Percentiles rank a stretch among this genome's conserved stretches.
Evolutionary conservation across 2,797 vertebrate genomes (phyloP).

Genomic region (Dryobates pubescens): DNA sequence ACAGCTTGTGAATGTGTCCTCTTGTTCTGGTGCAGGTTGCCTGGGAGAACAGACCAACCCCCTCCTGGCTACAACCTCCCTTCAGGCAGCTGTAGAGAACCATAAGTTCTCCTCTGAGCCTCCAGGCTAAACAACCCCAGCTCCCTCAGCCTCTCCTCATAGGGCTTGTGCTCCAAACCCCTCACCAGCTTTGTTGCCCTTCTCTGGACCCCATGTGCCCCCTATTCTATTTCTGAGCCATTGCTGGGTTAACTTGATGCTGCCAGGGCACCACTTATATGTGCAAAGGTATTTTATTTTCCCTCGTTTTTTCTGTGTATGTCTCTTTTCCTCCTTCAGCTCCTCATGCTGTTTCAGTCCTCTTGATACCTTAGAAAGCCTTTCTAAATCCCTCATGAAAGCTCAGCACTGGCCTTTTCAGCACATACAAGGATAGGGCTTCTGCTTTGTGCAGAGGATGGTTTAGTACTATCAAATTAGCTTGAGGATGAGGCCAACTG

Average conservation of each 20-base stretch:
- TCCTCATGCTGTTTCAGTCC: background rate
- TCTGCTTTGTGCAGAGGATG: background rate
- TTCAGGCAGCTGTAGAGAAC: no score
- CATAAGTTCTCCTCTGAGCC: no score
- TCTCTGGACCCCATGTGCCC: fast-evolving
- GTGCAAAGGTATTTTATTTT: fast-evolving
- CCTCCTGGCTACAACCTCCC: no score
- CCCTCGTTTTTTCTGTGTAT: background rate
- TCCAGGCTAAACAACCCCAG: no score
- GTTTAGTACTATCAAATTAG: background rate
- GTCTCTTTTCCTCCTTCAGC: background rate
- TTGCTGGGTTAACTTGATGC: background rate
- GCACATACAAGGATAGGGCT: background rate
- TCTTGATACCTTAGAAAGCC: background rate
- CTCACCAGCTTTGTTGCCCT: no score
- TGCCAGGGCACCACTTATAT: background rate
- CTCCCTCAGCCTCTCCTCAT: no score
- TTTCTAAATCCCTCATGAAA: fast-evolving
- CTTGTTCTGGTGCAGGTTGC: no score
- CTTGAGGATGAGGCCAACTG: background rate
- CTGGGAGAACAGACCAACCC: no score
- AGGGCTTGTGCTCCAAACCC: no score
- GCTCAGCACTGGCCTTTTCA: background rate
- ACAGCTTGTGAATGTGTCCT: no score
- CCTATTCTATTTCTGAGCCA: background rate